A percentile compares a stretch with the other conserved stretches of the same genome.
These are phyloP conservation scores for Melanotaenia nigrans DNA, from an alignment of 2,797 vertebrate species.

Conservation along the genomic window DNA sequence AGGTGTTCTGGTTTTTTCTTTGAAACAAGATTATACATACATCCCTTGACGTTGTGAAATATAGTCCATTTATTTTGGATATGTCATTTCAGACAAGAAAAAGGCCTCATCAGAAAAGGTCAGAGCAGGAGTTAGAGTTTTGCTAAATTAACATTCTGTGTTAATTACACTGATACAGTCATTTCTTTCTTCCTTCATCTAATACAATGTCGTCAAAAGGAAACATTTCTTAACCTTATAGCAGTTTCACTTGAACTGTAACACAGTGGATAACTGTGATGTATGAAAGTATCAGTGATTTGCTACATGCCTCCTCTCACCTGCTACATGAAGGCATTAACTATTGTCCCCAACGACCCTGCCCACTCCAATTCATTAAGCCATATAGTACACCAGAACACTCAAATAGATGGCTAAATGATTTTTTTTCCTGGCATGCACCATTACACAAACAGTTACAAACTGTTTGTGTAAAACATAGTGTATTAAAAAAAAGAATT, in stretches of 20 bases:
- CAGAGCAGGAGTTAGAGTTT: too few relatives aligned
- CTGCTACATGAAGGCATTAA: neutral
- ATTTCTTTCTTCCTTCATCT: neutral
- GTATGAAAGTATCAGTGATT: neutral
- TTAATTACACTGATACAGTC: neutral
- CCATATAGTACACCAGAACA: neutral
- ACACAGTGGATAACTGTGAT: neutral
- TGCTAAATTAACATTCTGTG: neutral
- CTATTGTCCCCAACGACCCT: neutral
- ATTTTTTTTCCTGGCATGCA: neutral
- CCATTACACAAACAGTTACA: neutral
- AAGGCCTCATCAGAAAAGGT: neutral
- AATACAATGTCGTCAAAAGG: neutral
- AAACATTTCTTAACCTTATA: neutral
- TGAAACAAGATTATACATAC: too few relatives aligned
- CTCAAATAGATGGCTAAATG: neutral
- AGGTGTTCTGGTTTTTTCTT: too few relatives aligned
- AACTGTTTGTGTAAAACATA: neutral
- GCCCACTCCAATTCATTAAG: neutral
- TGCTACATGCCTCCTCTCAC: neutral
- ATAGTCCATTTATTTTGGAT: neutral
- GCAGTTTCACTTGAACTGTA: neutral
- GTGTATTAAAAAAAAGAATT: neutral
- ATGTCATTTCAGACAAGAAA: neutral
- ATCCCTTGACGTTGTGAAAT: neutral